Conservation (phyloP, 2,113 vertebrate genomes). For the Hydropotes inermis region DNA sequence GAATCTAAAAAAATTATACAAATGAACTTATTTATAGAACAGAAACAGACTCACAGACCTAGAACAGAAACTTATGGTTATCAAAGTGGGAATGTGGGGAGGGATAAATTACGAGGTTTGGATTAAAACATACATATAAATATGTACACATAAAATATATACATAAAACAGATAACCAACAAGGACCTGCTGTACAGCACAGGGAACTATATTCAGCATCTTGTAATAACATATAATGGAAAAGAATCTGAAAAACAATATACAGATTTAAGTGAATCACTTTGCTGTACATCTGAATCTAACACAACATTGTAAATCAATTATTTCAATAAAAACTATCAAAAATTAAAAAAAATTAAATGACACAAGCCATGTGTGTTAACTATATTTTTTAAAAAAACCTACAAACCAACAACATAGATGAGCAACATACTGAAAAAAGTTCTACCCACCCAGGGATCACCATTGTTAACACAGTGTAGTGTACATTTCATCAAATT, state of each 20-base stretch:
- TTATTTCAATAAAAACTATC: not conserved
- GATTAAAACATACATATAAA: not conserved
- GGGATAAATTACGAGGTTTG: not conserved
- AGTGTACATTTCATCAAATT: not conserved
- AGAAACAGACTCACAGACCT: not conserved
- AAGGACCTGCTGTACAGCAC: not conserved
- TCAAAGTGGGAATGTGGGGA: not conserved
- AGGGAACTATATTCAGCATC: not conserved
- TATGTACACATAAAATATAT: not conserved
- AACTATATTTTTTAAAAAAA: not conserved
- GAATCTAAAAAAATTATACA: not conserved
- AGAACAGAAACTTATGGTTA: not conserved
- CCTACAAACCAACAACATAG: not conserved
- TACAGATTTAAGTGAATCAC: not conserved
- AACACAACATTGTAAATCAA: not conserved
- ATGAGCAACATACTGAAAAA: not conserved
- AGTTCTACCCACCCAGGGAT: not conserved
- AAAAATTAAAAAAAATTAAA: not conserved
- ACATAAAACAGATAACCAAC: not conserved
- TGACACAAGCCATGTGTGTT: accelerated
- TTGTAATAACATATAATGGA: not conserved
- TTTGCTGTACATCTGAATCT: not conserved
- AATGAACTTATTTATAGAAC: not conserved
- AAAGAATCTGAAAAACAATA: not conserved
- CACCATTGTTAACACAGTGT: not conserved